Base-by-base conservation (phyloP, 2,888 invertebrate species). In the Cordilura impudica region DNA sequence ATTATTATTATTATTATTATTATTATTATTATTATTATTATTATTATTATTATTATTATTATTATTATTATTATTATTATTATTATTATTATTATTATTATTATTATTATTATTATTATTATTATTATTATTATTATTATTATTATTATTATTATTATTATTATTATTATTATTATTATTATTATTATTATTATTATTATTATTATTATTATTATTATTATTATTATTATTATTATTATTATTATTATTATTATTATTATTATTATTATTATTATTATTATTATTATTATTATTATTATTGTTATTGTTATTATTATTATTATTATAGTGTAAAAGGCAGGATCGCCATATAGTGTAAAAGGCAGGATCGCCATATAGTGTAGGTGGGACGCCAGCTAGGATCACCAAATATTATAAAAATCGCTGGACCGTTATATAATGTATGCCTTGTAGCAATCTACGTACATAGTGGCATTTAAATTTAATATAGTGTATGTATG, bases 1-100 rank as follows among this genome's bases (percentile, higher is more conserved):
- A 47, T 47, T 47, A 47, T 47, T 47, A 47, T 47, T 47, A 47
- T 47, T 47, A 47, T 47, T 47, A 47, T 47, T 47, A 47, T 47
- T 47, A 47, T 47, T 47, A 47, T 47, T 47, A 47, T 47, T 47
- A 47, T 47, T 47, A 47, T 47, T 47, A 47, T 47, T 47, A 47
- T 47, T 47, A 47, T 47, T 47, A 47, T 47, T 47, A 47, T 47
- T 47, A 47, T 47, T 47, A 47, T 47, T 47, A 47, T 47, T 47
- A 47, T 47, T 47, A 47, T 47, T 47, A 47, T 47, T 47, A 47
- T 47, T 47, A 47, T 47, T 47, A 47, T 47, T 47, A 47, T 47
- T 47, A 47, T 47, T 47, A 47, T 47, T 47, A 47, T 47, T 47
- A 47, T 47, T 47, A 47, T 47, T 47, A 47, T 47, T 47, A 47